Evolutionary conservation across 1,140 invertebrate species (phyloP).

Genomic region (Drosophila trapezifrons): DNA sequence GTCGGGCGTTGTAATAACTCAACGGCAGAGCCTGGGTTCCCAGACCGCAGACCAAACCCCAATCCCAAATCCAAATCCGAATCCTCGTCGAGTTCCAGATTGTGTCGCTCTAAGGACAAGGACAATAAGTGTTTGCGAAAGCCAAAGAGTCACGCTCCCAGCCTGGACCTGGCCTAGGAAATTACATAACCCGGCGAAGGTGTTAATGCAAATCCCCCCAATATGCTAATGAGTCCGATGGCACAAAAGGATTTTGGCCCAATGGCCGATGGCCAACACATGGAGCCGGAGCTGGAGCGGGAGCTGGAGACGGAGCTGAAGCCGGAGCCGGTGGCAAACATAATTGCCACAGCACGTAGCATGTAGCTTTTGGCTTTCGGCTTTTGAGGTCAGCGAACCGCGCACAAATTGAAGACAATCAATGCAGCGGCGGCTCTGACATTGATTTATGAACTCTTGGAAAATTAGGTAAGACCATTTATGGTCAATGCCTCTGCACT

Average conservation of each 20-base stretch:
- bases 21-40: slow-evolving; percentile 41
- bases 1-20: slow-evolving; percentile 77
- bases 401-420: slow-evolving; percentile 75
- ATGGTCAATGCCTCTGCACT: slow-evolving; percentile 58
- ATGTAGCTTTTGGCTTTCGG: slow-evolving; percentile 35
- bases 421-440: slow-evolving; percentile 60
- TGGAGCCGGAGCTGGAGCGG: background rate
- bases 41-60: slow-evolving; percentile 1
- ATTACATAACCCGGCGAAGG: slow-evolving; percentile 80
- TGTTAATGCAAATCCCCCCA: slow-evolving; percentile 82
- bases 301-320: background rate
- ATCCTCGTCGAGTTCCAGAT: slow-evolving; percentile 31
- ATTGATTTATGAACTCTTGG: slow-evolving; percentile 81
- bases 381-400: slow-evolving; percentile 58
- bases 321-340: slow-evolving; percentile 40
- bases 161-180: slow-evolving; percentile 51
- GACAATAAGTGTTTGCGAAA: slow-evolving; percentile 78
- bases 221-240: slow-evolving; percentile 80
- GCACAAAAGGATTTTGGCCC: slow-evolving; percentile 39
- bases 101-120: slow-evolving; percentile 66
- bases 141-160: slow-evolving; percentile 66
- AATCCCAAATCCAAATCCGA: slow-evolving; percentile 6
- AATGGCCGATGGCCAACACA: background rate
- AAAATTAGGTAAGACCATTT: slow-evolving; percentile 81
- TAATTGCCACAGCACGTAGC: slow-evolving; percentile 57